A percentile compares a stretch with the other conserved stretches of the same genome.
Evolutionary conservation across 1,140 invertebrate genomes (phyloP).

Genomic region (Panagrolaimus sp.): DNA sequence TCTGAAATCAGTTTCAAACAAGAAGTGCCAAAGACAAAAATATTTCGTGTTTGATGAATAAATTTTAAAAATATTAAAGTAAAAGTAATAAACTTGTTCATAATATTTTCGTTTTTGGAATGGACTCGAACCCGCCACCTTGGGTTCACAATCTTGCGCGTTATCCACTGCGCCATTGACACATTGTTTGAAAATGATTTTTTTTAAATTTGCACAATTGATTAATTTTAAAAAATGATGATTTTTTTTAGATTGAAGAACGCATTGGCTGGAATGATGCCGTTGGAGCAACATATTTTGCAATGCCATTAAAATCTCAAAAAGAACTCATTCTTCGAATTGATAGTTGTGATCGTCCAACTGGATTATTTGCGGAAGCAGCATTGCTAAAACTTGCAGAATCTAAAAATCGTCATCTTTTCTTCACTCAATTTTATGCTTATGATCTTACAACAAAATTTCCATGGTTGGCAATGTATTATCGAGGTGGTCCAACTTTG

Average conservation of each 20-base stretch:
- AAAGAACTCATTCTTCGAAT: constrained; percentile 11
- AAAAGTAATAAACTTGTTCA: too few species aligned
- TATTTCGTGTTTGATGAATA: too few species aligned
- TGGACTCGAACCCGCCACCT: too few species aligned
- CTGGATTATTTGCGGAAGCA: constrained; percentile 2
- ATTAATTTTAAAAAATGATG: too few species aligned
- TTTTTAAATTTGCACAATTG: too few species aligned
- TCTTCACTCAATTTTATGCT: constrained; percentile 14
- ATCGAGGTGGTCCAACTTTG: constrained; percentile 5
- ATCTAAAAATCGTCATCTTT: background rate
- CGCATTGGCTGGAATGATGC: constrained; percentile 2
- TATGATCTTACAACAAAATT: constrained; percentile 3
- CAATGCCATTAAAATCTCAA: background rate
- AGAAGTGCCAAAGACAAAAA: too few species aligned
- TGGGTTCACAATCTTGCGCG: too few species aligned
- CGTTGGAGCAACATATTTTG: constrained; percentile 14
- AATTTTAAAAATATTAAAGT: too few species aligned
- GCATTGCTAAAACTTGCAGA: constrained; percentile 10
- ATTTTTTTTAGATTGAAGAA: constrained; percentile 19
- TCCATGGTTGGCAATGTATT: constrained; percentile 10
- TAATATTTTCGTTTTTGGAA: too few species aligned
- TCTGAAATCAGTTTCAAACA: too few species aligned
- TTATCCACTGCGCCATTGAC: too few species aligned
- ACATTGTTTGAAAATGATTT: too few species aligned
- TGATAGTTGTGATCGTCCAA: background rate